Conservation (phyloP, 2,797 vertebrate genomes). For the Melanotaenia nigrans region DNA sequence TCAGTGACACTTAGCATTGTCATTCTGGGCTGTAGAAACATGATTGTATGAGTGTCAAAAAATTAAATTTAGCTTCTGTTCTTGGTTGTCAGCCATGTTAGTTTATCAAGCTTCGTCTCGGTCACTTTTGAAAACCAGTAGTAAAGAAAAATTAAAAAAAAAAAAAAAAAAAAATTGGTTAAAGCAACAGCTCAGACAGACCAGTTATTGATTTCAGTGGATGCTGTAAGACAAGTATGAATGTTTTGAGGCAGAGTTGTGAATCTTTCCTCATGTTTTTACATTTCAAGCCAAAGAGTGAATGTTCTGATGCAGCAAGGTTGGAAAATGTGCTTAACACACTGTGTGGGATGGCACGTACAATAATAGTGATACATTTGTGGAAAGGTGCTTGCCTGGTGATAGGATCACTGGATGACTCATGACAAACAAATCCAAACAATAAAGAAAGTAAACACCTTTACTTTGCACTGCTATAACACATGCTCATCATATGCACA, state of each 20-base stretch:
- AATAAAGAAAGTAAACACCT: conserved; percentile 31
- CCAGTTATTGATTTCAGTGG: conserved; percentile 56
- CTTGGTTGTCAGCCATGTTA: conserved; percentile 37
- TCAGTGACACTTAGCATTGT: conserved; percentile 9
- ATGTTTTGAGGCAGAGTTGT: conserved; percentile 37
- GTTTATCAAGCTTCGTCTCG: conserved; percentile 33
- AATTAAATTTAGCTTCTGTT: conserved; percentile 19
- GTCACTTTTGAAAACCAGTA: conserved; percentile 36
- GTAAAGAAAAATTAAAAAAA: conserved; percentile 43
- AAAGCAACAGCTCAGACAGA: conserved; percentile 27
- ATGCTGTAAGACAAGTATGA: conserved; percentile 38
- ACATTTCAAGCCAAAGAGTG: conserved; percentile 18
- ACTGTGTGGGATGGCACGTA: conserved; percentile 10
- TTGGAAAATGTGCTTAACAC: conserved; percentile 16
- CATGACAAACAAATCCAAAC: conserved; percentile 37
- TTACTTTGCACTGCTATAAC: conserved; percentile 7
- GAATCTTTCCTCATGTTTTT: conserved; percentile 21
- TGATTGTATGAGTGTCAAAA: conserved; percentile 29
- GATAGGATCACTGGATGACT: conserved; percentile 34
- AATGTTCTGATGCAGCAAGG: conserved; percentile 5
- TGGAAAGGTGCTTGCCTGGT: conserved; percentile 24
- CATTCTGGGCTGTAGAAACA: conserved; percentile 4
- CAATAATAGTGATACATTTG: conserved; percentile 17
- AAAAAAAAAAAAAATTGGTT: conserved; percentile 2
- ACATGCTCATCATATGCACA: conserved; percentile 6